These are phyloP conservation scores for Rhinichthys osculus DNA, from an alignment of 2,797 vertebrate genomes.

Conservation along the genomic window DNA sequence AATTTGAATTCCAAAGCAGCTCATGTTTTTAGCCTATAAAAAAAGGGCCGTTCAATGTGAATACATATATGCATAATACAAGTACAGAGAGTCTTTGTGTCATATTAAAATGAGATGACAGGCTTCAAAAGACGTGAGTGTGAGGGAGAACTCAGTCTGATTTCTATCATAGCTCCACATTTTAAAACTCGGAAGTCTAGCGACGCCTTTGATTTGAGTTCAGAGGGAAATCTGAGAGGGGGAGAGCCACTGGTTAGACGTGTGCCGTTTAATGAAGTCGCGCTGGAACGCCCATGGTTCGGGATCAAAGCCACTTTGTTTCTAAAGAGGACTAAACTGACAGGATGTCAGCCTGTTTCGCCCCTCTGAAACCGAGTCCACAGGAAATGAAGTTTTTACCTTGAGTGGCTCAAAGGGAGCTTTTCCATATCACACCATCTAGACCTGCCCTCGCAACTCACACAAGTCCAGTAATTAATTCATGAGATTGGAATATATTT, in stretches of 20 bases:
- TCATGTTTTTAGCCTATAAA: background rate
- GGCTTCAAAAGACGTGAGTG: constrained; percentile 28
- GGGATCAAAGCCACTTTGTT: constrained; percentile 44
- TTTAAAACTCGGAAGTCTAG: constrained; percentile 7
- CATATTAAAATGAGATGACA: constrained; percentile 12
- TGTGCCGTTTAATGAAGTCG: constrained; percentile 31
- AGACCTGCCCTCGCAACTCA: constrained; percentile 13
- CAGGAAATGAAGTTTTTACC: constrained; percentile 30
- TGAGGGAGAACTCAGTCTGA: constrained; percentile 27
- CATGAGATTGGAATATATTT: background rate
- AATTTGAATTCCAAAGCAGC: constrained; percentile 14
- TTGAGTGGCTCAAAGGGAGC: constrained; percentile 1
- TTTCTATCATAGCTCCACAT: constrained; percentile 31
- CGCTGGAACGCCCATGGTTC: constrained; percentile 17
- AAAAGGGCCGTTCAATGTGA: background rate
- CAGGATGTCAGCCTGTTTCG: constrained; percentile 8
- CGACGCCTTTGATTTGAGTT: constrained; percentile 41
- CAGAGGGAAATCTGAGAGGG: constrained; percentile 18
- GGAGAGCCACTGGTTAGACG: constrained; percentile 7
- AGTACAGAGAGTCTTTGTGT: constrained; percentile 25
- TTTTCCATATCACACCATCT: constrained; percentile 1
- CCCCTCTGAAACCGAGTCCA: constrained; percentile 24
- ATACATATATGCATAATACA: constrained; percentile 19
- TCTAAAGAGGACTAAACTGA: constrained; percentile 40
- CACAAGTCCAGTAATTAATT: constrained; percentile 3